Evolutionary conservation across 2,797 vertebrate genomes (phyloP).

Genomic region (Enteromius anoplus): DNA sequence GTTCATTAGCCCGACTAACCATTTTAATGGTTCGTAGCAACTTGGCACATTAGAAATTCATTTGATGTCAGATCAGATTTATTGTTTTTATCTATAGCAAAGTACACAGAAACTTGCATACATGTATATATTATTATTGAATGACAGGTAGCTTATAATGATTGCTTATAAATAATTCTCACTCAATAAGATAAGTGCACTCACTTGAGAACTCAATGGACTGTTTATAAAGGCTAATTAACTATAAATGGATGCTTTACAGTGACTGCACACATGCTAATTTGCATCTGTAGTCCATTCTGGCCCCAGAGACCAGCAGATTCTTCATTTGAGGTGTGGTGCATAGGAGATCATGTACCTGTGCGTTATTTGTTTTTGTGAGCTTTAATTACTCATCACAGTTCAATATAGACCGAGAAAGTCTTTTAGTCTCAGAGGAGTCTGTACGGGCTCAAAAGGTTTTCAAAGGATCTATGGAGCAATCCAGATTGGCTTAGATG

Average conservation of each 20-base stretch:
- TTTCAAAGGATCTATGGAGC: neutral
- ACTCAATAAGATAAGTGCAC: constrained; percentile 26
- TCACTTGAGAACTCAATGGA: constrained; percentile 37
- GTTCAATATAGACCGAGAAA: neutral
- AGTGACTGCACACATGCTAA: constrained; percentile 7
- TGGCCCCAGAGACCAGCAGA: neutral
- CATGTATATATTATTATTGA: neutral
- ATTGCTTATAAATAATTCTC: constrained; percentile 33
- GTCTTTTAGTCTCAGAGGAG: neutral
- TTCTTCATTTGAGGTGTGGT: neutral
- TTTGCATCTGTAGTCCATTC: constrained; percentile 23
- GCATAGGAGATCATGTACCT: neutral
- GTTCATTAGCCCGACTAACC: neutral
- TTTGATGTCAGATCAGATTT: constrained; percentile 1
- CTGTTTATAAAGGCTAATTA: constrained; percentile 47
- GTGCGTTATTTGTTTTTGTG: neutral
- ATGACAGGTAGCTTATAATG: neutral
- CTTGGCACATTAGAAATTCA: neutral
- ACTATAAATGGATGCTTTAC: constrained; percentile 41
- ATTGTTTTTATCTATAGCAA: neutral
- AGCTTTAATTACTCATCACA: constrained; percentile 18
- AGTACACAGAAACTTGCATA: neutral
- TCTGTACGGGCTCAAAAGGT: neutral
- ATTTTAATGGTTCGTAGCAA: neutral
- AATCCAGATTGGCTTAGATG: neutral